Evolutionary conservation across 2,113 vertebrate species (phyloP), one percentile per base, ranked within the genome.

Genomic region (Colistium nudipinnis): DNA sequence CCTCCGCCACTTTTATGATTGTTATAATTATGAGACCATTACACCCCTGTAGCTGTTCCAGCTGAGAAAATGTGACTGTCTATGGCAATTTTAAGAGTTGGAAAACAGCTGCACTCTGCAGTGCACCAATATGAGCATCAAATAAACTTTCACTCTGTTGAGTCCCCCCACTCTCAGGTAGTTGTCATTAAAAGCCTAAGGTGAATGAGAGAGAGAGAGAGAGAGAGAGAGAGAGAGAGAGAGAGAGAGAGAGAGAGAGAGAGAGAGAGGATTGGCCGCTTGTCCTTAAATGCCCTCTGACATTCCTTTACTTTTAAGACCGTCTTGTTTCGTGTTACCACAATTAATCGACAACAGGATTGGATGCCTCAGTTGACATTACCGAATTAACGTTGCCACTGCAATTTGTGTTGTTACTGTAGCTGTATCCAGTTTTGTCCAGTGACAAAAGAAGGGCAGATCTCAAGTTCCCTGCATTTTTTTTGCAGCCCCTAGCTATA

Each of bases 11-110:
- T 52, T 76, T 73, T 75, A 75, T 84, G 84, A 85, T 84, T 76
- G 57, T 85, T 78, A 80, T 85, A 82, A 87, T 90, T 83, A 74
- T 27, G 35, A 77, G 63, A 64, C 70, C 53, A 60, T 74, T 80
- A 70, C 64, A 73, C 78, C 67, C 75, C 76, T 78, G 78, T 72
- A 73, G 80, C 71, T 70, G 55, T 78, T 76, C 75, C 76, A 81
- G 78, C 62, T 75, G 48, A 70, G 70, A 74, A 76, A 78, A 72
- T 7, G 24, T 60, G 64, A 62, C 57, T 31, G 54, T 35, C 51
- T 48, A 55, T 79, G 62, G 59, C 56, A 49, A 17, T 80, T 76
- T 54, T 69, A 65, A 63, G 52, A 72, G 64, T 33, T 45, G 51
- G 45, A 82, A 72, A 89, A 67, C 78, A 85, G 76, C 85, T 82